Base-by-base conservation (phyloP, 2,888 invertebrate genomes). In the Lasioglossum pauxillum region DNA sequence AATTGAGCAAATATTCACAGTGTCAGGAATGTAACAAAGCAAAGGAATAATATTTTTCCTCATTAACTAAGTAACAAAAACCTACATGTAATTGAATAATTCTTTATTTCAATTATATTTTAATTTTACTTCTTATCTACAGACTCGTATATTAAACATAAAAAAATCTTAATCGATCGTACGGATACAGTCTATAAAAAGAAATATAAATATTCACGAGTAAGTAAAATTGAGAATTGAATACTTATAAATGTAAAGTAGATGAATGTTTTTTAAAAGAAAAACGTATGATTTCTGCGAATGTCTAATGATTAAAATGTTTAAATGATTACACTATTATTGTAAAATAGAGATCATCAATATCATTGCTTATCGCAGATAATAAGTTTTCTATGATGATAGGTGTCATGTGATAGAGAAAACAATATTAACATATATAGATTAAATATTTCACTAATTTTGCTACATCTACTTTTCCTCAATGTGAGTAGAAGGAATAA, bases 1-100 rank as follows among this genome's bases (percentile, higher is more conserved):
- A 80, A 78, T 69, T 80, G 78, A 80, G 69, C 67, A 69, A 57
- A 69, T 57, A 53, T 69, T 49, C 53, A 69, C 31, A 80, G 41
- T 53, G 53, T 69, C 31, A 69, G 69, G 69, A 23, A 69, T 44
- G 27, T 23, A 71, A 53, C 41, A 69, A 41, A 31, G 35, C 16
- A 78, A 53, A 38, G 67, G 69, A 78, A 41, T 73, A 78, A 41
- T 73, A 3, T 31, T 71, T 31, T 44, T 76, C 35, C 60, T 44
- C n/a, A 5, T 31, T 64, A 76, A 44, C 53, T 53, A 27, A 27
- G 44, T 35, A 53, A 78, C 53, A 71, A 71, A 71, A n/a, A 71
- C 35, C 38, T 69, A 38, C 69, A 41, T 71, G 38, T 71, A 41
- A 71, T 71, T 41, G 41, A 41, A 71, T 38, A 38, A 69, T 69